A percentile compares a stretch with the other conserved stretches of the same genome.
phyloP scores from a whole-genome alignment of 2,888 invertebrate species.

The Lordiphosa fenestrarum region DNA sequence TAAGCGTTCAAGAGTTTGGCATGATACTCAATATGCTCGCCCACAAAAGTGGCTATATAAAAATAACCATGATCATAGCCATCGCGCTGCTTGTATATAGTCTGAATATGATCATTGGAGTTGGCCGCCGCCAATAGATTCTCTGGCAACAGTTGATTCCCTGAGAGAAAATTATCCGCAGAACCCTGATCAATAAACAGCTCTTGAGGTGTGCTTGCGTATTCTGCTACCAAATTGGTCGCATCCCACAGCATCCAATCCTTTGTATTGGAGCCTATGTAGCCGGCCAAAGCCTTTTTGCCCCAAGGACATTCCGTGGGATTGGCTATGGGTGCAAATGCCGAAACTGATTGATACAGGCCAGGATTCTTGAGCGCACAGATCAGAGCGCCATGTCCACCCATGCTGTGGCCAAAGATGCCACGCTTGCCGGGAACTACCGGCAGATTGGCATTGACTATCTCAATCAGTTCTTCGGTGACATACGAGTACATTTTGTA shows the following conservation, averaged over 20 bases:
- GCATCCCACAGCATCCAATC: conserved; percentile 95
- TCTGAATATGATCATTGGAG: conserved; percentile 84
- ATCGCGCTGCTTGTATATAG: conserved; percentile 86
- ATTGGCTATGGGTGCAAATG: conserved; percentile 97
- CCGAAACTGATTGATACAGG: conserved; percentile 92
- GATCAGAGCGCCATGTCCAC: conserved; percentile 97
- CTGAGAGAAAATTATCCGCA: conserved; percentile 89
- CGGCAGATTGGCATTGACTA: conserved; percentile 89
- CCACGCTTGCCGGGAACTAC: conserved; percentile 84
- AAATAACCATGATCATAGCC: conserved; percentile 98
- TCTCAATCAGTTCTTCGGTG: conserved; percentile 89
- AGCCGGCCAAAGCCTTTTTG: conserved; percentile 90
- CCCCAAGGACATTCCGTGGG: conserved; percentile 94
- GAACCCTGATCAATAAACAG: conserved; percentile 94
- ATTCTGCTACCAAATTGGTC: conserved; percentile 88
- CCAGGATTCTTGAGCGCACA: conserved; percentile 95
- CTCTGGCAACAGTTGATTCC: conserved; percentile 90
- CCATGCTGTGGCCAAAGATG: conserved; percentile 97
- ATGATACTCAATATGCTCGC: conserved; percentile 95
- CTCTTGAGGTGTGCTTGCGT: conserved; percentile 90
- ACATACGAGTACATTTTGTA: conserved; percentile 98
- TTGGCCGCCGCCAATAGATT: conserved; percentile 83
- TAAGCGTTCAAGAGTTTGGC: conserved; percentile 85
- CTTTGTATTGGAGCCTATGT: conserved; percentile 85
- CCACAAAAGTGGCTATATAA: conserved; percentile 94